phyloP scores from a whole-genome alignment of 2,113 vertebrate species.

The Seriola dumerili region DNA sequence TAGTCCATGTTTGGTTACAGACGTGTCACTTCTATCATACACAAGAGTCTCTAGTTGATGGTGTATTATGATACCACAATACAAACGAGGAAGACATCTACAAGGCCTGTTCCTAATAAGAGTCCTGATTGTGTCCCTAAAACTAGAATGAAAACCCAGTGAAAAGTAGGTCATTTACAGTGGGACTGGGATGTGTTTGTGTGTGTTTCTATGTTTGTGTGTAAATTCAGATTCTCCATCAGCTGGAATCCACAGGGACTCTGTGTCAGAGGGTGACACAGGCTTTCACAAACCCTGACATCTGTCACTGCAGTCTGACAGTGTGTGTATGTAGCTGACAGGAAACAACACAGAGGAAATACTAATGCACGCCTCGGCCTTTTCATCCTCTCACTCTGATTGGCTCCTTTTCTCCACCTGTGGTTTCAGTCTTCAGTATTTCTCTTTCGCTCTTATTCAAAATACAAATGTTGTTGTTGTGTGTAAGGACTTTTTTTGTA shows the following conservation, averaged over 20 bases:
- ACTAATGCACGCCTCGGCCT: not conserved
- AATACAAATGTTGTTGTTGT: no score
- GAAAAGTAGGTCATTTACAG: not conserved
- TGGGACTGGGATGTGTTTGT: not conserved
- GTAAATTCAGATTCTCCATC: constrained; percentile 18
- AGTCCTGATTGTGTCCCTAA: not conserved
- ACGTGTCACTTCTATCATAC: not conserved
- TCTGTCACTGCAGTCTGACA: constrained; percentile 16
- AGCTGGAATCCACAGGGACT: constrained; percentile 38
- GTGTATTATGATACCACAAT: no score
- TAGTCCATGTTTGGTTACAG: no score
- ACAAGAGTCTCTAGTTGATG: no score
- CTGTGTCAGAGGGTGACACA: constrained; percentile 3
- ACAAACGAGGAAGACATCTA: not conserved
- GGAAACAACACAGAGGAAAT: not conserved
- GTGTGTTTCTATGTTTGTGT: not conserved
- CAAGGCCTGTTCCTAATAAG: not conserved
- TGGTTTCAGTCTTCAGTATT: no score
- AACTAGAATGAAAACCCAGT: not conserved
- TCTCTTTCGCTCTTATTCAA: no score
- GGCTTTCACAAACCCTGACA: not conserved
- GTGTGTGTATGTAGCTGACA: not conserved
- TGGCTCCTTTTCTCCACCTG: not conserved
- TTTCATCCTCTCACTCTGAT: not conserved
- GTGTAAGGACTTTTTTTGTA: no score